A percentile compares a stretch with the other conserved stretches of the same genome.
Evolutionary conservation across 2,797 vertebrate genomes (phyloP).

Genomic region (Crax fasciolata): DNA sequence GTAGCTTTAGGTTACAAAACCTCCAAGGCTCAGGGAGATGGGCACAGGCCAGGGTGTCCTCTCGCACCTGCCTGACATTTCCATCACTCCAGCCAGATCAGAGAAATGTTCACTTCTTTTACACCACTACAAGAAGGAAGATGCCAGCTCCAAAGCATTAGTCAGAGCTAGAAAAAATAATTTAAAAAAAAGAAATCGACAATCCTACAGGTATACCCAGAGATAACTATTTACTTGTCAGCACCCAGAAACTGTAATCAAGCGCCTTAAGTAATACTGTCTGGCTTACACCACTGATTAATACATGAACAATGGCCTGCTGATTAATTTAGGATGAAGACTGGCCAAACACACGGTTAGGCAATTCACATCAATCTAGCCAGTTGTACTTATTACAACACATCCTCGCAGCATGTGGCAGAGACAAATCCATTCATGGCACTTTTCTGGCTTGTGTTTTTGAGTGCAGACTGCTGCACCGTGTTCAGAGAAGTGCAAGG

Average conservation of each 20-base stretch:
- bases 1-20: neutral
- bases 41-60: neutral
- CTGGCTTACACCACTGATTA: neutral
- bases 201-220: neutral
- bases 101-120: neutral
- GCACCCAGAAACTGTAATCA: neutral
- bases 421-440: accelerated
- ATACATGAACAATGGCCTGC: neutral
- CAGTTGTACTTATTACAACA: neutral
- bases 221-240: neutral
- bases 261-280: neutral
- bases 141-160: neutral
- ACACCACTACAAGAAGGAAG: neutral
- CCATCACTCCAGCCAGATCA: neutral
- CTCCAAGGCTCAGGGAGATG: neutral
- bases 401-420: accelerated
- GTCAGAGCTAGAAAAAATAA: neutral
- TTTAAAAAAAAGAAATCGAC: neutral
- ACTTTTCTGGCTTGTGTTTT: neutral
- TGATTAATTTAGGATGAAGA: constrained; percentile 3
- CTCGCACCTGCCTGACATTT: neutral
- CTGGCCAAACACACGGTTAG: neutral
- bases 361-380: neutral
- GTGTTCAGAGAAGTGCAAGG: accelerated
- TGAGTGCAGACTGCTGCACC: accelerated